Evolutionary conservation across 2,888 invertebrate species (phyloP).

Genomic region (Eupithecia subfuscata): DNA sequence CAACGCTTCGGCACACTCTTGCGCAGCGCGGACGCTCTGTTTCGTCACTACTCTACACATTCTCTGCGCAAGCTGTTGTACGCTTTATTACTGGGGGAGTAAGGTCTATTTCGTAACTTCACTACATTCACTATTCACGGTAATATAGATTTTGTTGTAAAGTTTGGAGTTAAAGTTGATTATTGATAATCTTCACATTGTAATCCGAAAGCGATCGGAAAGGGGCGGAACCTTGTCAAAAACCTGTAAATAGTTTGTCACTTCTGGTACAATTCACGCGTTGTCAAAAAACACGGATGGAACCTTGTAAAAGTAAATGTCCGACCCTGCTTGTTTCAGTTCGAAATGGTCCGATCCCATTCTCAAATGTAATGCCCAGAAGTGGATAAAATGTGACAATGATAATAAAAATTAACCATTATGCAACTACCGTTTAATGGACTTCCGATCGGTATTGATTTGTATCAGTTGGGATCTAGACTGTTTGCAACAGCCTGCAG

Average conservation of each 20-base stretch:
- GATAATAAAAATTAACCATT: too few species aligned
- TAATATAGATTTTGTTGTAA: not conserved
- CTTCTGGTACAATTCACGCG: too few species aligned
- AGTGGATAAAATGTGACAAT: too few species aligned
- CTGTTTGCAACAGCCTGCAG: too few species aligned
- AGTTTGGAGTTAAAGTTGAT: not conserved
- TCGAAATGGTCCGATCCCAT: not conserved
- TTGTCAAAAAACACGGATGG: too few species aligned
- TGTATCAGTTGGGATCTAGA: not conserved
- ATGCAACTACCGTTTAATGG: too few species aligned
- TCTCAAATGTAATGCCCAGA: not conserved
- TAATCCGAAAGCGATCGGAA: not conserved
- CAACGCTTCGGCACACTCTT: slow-evolving; percentile 52
- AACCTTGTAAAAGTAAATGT: too few species aligned
- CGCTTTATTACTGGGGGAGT: slow-evolving; percentile 23
- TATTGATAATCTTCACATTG: not conserved
- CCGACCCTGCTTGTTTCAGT: not conserved
- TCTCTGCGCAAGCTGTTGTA: slow-evolving; percentile 26
- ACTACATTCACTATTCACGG: not conserved
- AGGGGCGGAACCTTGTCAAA: not conserved
- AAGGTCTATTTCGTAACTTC: not conserved
- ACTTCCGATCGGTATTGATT: too few species aligned
- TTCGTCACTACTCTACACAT: slow-evolving; percentile 45
- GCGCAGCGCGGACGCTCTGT: slow-evolving; percentile 54
- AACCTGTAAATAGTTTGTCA: not conserved